Conservation (phyloP, 2,888 invertebrate species). For the Actias luna region DNA sequence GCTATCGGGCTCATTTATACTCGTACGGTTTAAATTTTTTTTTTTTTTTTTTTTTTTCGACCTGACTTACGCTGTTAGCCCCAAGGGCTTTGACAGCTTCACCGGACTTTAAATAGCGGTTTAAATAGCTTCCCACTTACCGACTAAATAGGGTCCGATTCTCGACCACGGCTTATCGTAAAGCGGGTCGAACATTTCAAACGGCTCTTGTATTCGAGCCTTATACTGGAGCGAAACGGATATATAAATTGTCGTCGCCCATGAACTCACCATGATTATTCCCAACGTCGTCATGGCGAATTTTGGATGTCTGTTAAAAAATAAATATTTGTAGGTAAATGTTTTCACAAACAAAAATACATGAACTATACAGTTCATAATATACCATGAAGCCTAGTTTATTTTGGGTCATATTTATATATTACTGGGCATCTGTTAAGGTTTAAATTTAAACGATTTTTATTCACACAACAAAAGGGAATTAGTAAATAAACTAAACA, state of each 20-base stretch:
- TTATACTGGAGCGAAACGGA: constrained; percentile 88
- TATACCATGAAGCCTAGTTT: too few relatives aligned
- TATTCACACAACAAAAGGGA: too few relatives aligned
- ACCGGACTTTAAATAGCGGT: too few relatives aligned
- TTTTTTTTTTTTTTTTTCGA: too few relatives aligned
- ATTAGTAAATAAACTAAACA: too few relatives aligned
- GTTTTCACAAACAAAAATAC: not conserved
- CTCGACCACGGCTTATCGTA: constrained; percentile 93
- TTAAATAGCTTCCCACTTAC: constrained; percentile 56
- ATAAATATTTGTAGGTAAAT: constrained; percentile 13
- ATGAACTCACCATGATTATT: constrained; percentile 85
- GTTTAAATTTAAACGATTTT: too few relatives aligned
- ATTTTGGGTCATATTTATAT: too few relatives aligned
- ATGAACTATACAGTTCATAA: too few relatives aligned
- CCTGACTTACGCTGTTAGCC: too few relatives aligned
- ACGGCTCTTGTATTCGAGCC: constrained; percentile 89
- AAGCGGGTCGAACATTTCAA: constrained; percentile 90
- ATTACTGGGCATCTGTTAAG: too few relatives aligned
- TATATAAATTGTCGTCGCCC: constrained; percentile 88
- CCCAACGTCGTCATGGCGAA: constrained; percentile 81
- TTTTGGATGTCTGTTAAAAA: constrained; percentile 81
- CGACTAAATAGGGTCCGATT: constrained; percentile 90
- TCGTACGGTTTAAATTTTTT: not conserved
- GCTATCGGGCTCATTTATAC: not conserved
- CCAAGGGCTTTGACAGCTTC: too few relatives aligned